Percentiles rank a stretch among this genome's conserved stretches.
Conservation (phyloP, 2,888 invertebrate genomes). For the Spilarctia lutea region DNA sequence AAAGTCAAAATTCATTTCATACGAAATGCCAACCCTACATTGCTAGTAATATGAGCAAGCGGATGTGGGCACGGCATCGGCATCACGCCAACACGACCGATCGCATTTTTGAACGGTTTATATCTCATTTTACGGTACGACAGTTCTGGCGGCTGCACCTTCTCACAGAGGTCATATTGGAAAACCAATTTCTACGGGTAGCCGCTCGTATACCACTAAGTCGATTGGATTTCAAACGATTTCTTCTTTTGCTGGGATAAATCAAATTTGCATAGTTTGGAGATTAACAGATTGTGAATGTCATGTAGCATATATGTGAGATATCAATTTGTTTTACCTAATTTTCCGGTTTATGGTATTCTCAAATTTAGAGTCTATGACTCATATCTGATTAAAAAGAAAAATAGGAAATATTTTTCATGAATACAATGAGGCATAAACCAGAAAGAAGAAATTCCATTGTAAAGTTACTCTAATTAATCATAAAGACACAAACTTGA, state of each 20-base stretch:
- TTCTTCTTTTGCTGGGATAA: slow-evolving; percentile 54
- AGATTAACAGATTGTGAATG: slow-evolving; percentile 42
- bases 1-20: neutral
- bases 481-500: too few species aligned
- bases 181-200: slow-evolving; percentile 76
- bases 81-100: slow-evolving; percentile 58
- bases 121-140: slow-evolving; percentile 80
- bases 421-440: neutral
- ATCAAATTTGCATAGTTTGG: slow-evolving; percentile 58
- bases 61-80: slow-evolving; percentile 32
- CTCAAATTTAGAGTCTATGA: neutral
- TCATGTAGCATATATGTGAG: neutral
- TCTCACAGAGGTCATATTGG: slow-evolving; percentile 61
- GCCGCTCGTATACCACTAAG: slow-evolving; percentile 68
- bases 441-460: too few species aligned
- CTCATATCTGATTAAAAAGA: neutral
- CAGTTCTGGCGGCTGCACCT: slow-evolving; percentile 62
- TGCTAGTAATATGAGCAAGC: slow-evolving; percentile 48
- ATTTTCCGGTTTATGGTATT: neutral
- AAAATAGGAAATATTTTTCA: neutral
- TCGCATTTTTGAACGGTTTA: slow-evolving; percentile 79
- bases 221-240: slow-evolving; percentile 72
- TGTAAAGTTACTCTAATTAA: too few species aligned
- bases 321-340: neutral
- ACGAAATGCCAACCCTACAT: slow-evolving; percentile 42